phyloP scores from a whole-genome alignment of 1,140 invertebrate species.

The Manduca sexta region DNA sequence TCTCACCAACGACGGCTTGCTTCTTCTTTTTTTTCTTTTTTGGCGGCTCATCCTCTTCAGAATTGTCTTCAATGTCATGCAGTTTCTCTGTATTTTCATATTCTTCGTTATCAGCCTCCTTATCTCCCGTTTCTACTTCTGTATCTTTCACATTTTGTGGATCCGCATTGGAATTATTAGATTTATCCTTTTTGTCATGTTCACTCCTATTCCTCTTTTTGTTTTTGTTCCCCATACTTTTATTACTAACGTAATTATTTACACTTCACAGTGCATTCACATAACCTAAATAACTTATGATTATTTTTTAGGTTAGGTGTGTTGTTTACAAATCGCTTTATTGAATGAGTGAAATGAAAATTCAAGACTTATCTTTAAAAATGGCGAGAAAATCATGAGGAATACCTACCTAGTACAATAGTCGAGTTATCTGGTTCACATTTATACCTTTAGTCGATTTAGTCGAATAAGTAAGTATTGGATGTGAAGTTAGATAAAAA shows the following conservation, averaged over 20 bases:
- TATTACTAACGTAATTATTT: not conserved
- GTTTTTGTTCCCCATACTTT: slow-evolving; percentile 14
- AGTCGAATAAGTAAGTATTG: no score
- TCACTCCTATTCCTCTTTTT: slow-evolving; percentile 16
- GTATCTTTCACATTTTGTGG: slow-evolving; percentile 4
- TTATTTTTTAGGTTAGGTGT: not conserved
- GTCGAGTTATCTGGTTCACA: no score
- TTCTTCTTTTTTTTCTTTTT: slow-evolving; percentile 60
- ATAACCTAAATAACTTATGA: no score
- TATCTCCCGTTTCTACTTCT: slow-evolving; percentile 5
- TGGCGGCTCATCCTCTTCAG: slow-evolving; percentile 35
- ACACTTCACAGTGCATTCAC: no score
- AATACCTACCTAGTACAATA: no score
- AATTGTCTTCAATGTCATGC: slow-evolving; percentile 26
- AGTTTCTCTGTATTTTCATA: slow-evolving; percentile 10
- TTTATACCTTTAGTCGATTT: no score
- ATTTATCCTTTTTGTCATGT: slow-evolving; percentile 15
- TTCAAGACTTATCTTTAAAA: no score
- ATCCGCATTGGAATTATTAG: slow-evolving; percentile 1
- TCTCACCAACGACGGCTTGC: slow-evolving; percentile 19
- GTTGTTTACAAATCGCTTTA: no score
- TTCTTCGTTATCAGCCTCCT: slow-evolving; percentile 1
- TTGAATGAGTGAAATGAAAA: no score
- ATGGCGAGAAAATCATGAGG: no score
- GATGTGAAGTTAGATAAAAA: no score